Evolutionary conservation across 2,888 invertebrate species (phyloP).

Genomic region (Ormia ochracea): DNA sequence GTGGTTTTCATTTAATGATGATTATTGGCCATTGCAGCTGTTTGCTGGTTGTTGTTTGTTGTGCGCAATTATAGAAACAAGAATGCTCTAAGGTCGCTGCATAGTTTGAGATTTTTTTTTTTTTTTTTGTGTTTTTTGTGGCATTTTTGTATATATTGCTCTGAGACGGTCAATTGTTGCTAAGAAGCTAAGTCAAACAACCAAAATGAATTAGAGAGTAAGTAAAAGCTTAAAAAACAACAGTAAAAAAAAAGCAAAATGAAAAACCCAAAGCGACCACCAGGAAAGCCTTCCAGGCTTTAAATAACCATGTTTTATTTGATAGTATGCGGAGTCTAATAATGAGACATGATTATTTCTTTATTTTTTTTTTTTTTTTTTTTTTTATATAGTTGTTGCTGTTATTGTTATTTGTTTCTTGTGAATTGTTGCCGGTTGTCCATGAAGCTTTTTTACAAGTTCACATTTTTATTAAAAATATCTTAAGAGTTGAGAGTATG

Average conservation of each 20-base stretch:
- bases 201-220: conserved; percentile 7
- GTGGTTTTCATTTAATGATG: conserved; percentile 54
- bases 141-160: conserved; percentile 24
- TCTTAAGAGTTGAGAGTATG: no score
- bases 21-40: conserved; percentile 61
- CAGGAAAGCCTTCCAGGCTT: conserved; percentile 59
- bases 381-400: not conserved
- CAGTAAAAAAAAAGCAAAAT: not conserved
- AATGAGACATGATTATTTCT: conserved; percentile 61
- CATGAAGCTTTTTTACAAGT: conserved; percentile 32
- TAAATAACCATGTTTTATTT: conserved; percentile 56
- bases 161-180: conserved; percentile 34
- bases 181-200: conserved; percentile 12
- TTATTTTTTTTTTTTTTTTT: conserved; percentile 42
- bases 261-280: conserved; percentile 45
- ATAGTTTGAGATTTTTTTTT: conserved; percentile 4
- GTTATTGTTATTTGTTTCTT: not conserved
- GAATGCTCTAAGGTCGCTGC: conserved; percentile 43
- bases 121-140: not conserved
- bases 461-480: no score
- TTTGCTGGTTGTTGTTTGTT: conserved; percentile 37
- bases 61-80: conserved; percentile 34
- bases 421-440: conserved; percentile 8
- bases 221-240: not conserved
- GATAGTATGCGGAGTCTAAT: conserved; percentile 59